These are phyloP conservation scores for Aquatica leii DNA, from an alignment of 2,888 invertebrate species.

Conservation along the genomic window DNA sequence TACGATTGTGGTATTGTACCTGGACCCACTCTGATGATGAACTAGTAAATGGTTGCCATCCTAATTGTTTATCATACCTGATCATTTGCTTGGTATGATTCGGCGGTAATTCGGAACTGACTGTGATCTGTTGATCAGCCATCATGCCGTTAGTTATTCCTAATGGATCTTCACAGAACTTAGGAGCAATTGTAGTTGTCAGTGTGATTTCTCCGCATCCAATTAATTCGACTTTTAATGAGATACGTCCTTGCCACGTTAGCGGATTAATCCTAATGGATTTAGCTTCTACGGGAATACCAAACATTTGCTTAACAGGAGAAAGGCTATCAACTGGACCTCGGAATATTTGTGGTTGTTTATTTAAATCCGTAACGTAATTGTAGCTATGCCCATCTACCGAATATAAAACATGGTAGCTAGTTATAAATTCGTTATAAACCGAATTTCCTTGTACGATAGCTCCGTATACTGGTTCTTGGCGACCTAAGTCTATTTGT, in stretches of 20 bases:
- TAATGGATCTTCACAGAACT: constrained; percentile 74
- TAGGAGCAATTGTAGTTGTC: not conserved
- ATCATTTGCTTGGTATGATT: constrained; percentile 60
- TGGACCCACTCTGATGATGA: constrained; percentile 75
- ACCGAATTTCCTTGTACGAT: constrained; percentile 74
- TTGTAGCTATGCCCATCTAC: constrained; percentile 70
- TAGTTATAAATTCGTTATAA: constrained; percentile 78
- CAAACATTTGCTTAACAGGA: constrained; percentile 71
- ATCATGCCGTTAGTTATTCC: constrained; percentile 73
- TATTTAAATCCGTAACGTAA: constrained; percentile 62
- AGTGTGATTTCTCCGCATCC: constrained; percentile 67
- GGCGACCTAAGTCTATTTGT: constrained; percentile 67
- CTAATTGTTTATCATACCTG: constrained; percentile 61
- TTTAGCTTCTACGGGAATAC: constrained; percentile 77
- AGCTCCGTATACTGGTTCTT: constrained; percentile 78
- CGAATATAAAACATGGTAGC: constrained; percentile 77
- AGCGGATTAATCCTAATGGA: constrained; percentile 76
- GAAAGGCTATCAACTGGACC: constrained; percentile 72
- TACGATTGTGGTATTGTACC: constrained; percentile 63
- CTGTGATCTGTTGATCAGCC: constrained; percentile 70
- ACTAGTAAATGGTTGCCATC: constrained; percentile 74
- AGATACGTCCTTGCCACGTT: constrained; percentile 75
- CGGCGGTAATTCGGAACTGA: constrained; percentile 65
- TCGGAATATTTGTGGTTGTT: constrained; percentile 70
- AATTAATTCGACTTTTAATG: constrained; percentile 74